These are phyloP conservation scores for Sebastes diploproa DNA, from an alignment of 2,797 vertebrate species.

Conservation along the genomic window DNA sequence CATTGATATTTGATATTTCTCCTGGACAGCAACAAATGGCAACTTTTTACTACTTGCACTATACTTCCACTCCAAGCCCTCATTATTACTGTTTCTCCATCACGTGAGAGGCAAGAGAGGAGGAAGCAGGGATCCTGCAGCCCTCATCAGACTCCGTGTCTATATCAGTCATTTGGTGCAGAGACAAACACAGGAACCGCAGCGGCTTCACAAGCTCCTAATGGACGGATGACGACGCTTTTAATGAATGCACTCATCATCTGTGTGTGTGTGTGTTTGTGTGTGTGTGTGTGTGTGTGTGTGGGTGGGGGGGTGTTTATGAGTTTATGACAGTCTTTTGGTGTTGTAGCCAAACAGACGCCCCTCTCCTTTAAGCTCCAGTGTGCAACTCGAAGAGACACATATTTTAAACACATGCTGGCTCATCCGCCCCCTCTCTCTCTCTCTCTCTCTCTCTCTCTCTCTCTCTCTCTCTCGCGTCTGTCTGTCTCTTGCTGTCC, in stretches of 20 bases:
- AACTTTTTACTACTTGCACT: neutral
- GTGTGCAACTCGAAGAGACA: slow-evolving; percentile 56
- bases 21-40: neutral
- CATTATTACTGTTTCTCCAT: neutral
- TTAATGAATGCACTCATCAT: slow-evolving; percentile 69
- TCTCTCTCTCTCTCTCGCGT: neutral
- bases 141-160: slow-evolving; percentile 45
- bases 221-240: slow-evolving; percentile 66
- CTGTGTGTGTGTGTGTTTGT: slow-evolving; percentile 6
- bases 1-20: neutral
- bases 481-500: neutral
- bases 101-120: slow-evolving; percentile 6
- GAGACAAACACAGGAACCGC: slow-evolving; percentile 68
- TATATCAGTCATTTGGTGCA: slow-evolving; percentile 40
- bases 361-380: slow-evolving; percentile 62
- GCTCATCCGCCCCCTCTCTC: slow-evolving; percentile 35
- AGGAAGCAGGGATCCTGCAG: slow-evolving; percentile 5
- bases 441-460: neutral
- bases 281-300: neutral
- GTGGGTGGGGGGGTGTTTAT: slow-evolving; percentile 36
- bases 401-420: slow-evolving; percentile 82
- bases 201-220: slow-evolving; percentile 54
- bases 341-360: slow-evolving; percentile 78
- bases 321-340: slow-evolving; percentile 77
- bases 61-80: neutral